These are phyloP conservation scores for Notamacropus eugenii DNA, from an alignment of 2,797 vertebrate species.

Conservation along the genomic window DNA sequence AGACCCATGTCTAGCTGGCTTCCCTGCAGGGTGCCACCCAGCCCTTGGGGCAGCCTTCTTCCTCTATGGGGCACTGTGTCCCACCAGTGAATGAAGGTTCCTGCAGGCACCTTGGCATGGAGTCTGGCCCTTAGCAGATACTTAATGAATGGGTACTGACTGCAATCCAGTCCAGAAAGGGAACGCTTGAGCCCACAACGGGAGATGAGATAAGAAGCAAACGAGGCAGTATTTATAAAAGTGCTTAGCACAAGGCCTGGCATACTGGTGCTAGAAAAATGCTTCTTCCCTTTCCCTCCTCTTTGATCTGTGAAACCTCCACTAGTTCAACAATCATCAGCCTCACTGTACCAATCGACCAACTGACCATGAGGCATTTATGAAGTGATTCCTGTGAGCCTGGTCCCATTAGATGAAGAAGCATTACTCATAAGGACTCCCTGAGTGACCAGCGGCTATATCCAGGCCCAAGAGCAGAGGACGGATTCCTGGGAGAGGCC, in stretches of 20 bases:
- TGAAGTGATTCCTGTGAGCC: neutral
- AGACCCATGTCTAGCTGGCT: neutral
- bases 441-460: neutral
- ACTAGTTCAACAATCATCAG: neutral
- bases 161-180: no score
- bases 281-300: neutral
- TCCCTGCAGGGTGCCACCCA: neutral
- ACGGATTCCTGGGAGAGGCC: neutral
- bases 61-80: neutral
- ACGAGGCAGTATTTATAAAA: neutral
- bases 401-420: no score
- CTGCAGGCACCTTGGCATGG: no score
- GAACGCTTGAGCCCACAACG: no score
- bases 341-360: neutral
- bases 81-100: neutral
- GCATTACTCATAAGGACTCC: fast-evolving
- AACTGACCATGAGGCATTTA: no score
- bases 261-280: neutral
- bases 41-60: neutral
- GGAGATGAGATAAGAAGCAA: no score
- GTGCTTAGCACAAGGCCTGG: no score
- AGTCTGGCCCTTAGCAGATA: no score
- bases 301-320: neutral
- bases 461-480: no score
- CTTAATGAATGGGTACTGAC: no score